phyloP scores from a whole-genome alignment of 2,888 invertebrate genomes.

The Himalopsyche anomala region DNA sequence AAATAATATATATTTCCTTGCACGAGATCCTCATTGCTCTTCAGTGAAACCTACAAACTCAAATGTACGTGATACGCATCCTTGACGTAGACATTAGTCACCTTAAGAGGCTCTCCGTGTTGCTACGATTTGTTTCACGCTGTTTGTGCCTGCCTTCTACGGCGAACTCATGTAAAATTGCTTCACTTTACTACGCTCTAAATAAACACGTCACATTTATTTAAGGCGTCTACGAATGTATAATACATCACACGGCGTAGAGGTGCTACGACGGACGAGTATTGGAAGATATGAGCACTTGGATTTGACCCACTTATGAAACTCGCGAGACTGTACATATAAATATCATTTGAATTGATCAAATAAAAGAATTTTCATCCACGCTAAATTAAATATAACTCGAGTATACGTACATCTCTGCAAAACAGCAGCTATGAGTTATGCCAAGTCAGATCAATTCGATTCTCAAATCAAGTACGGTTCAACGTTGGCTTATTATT shows the following conservation, averaged over 20 bases:
- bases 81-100: neutral
- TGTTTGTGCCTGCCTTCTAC: neutral
- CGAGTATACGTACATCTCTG: no score
- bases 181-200: neutral
- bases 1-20: no score
- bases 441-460: no score
- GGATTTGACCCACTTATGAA: conserved; percentile 1
- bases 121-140: neutral
- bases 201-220: conserved; percentile 31
- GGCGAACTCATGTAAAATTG: neutral
- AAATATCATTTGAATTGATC: no score
- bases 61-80: conserved; percentile 25
- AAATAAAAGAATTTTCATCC: no score
- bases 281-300: neutral
- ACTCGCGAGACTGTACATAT: neutral
- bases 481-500: no score
- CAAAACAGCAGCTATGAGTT: no score
- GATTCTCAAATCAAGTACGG: no score
- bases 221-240: neutral
- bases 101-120: neutral
- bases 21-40: neutral
- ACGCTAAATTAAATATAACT: no score
- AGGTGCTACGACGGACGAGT: neutral
- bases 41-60: conserved; percentile 11
- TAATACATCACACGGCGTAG: neutral